Conservation (phyloP, 2,797 vertebrate species). For the Hozukius guyotensis region DNA sequence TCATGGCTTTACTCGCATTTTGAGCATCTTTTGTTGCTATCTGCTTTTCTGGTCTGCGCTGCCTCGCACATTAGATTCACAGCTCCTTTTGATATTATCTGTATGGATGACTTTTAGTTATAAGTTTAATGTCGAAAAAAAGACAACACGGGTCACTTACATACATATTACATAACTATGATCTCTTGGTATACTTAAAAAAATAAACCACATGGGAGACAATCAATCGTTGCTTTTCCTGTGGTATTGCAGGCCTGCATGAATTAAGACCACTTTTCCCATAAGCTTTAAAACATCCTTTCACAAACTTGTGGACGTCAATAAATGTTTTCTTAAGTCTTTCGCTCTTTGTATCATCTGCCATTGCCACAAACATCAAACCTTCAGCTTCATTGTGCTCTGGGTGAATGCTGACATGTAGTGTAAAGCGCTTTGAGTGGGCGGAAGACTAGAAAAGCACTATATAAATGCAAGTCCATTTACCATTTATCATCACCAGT, state of each 20-base stretch:
- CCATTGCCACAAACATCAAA: no score
- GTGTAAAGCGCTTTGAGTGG: no score
- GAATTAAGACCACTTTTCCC: not conserved
- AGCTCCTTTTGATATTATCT: conserved; percentile 12
- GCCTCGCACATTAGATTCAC: conserved; percentile 21
- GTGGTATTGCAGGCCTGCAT: not conserved
- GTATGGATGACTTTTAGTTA: not conserved
- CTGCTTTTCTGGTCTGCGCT: conserved; percentile 22
- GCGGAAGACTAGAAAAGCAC: no score
- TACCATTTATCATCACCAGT: not conserved
- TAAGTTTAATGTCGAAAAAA: conserved; percentile 4
- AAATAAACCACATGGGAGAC: not conserved
- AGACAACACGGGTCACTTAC: not conserved
- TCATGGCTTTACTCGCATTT: conserved; percentile 41
- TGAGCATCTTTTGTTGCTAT: conserved; percentile 43
- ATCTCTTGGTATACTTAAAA: not conserved
- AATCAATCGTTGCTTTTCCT: not conserved
- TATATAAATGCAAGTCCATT: no score
- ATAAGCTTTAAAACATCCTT: not conserved
- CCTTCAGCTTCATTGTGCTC: no score
- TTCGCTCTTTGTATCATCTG: not conserved
- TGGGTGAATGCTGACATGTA: no score
- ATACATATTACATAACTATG: not conserved
- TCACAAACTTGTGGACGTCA: not conserved
- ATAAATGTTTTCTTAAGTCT: not conserved